Percentiles rank a stretch among this genome's conserved stretches.
phyloP scores from a whole-genome alignment of 2,113 vertebrate genomes.

The Sclerurus mexicanus region DNA sequence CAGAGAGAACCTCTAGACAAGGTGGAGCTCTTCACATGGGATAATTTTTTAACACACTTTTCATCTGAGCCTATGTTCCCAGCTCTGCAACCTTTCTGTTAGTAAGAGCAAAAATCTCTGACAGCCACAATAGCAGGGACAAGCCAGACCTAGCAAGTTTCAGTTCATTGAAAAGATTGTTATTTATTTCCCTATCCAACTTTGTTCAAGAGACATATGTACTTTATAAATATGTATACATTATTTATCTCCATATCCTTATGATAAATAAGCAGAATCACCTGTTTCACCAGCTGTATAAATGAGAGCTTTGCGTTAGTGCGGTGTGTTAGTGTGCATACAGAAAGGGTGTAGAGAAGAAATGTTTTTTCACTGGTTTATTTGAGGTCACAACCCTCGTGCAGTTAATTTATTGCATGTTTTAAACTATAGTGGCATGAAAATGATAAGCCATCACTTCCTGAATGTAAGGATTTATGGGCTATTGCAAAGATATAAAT shows the following conservation, averaged over 20 bases:
- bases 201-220: background rate
- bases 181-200: background rate
- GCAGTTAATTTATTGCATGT: slow-evolving; percentile 16
- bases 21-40: background rate
- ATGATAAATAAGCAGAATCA: background rate
- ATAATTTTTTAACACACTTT: background rate
- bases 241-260: background rate
- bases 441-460: slow-evolving; percentile 4
- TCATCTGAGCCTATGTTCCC: background rate
- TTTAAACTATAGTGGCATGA: background rate
- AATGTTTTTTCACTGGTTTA: slow-evolving; percentile 21
- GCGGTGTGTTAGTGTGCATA: background rate
- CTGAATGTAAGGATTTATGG: slow-evolving; percentile 16
- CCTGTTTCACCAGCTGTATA: background rate
- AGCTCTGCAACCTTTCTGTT: background rate
- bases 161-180: background rate
- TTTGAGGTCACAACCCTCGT: background rate
- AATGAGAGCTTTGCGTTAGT: background rate
- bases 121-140: background rate
- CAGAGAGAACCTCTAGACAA: background rate
- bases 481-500: background rate
- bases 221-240: background rate
- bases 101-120: background rate
- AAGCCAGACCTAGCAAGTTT: background rate
- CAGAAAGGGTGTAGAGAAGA: background rate